Conservation (phyloP, 1,140 invertebrate genomes). For the Sitophilus oryzae region DNA sequence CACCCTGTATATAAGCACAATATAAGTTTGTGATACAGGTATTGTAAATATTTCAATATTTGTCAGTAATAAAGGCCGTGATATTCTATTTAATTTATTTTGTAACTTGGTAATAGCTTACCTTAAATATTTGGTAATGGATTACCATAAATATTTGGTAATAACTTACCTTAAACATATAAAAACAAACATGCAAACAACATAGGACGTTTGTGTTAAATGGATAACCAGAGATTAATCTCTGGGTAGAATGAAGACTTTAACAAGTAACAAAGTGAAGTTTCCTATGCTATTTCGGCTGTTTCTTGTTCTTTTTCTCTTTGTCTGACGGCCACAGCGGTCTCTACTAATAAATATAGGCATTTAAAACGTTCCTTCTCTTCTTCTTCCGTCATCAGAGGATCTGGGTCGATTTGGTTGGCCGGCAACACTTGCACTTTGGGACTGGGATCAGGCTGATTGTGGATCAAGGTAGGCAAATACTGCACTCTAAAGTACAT, state of each 20-base stretch:
- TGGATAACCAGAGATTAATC: no score
- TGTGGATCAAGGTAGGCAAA: background rate
- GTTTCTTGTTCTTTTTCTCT: slow-evolving; percentile 55
- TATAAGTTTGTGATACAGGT: background rate
- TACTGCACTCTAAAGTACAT: background rate
- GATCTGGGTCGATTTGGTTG: slow-evolving; percentile 34
- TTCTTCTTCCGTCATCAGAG: slow-evolving; percentile 42
- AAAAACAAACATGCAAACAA: no score
- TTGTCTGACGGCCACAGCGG: slow-evolving; percentile 70
- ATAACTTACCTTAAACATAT: no score
- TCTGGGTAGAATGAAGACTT: no score
- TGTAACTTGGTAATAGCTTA: no score
- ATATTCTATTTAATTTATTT: no score
- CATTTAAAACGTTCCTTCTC: slow-evolving; percentile 77
- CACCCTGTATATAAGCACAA: background rate
- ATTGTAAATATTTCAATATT: background rate
- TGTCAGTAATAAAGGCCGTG: no score
- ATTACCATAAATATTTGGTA: no score
- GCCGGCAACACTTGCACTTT: slow-evolving; percentile 37
- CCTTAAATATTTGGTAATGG: no score
- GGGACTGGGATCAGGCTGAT: slow-evolving; percentile 20
- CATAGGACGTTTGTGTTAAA: no score
- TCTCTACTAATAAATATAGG: slow-evolving; percentile 78
- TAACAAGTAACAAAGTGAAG: no score
- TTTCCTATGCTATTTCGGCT: background rate